These are phyloP conservation scores for Drosophila biarmipes DNA, from an alignment of 1,140 invertebrate species.

Conservation along the genomic window DNA sequence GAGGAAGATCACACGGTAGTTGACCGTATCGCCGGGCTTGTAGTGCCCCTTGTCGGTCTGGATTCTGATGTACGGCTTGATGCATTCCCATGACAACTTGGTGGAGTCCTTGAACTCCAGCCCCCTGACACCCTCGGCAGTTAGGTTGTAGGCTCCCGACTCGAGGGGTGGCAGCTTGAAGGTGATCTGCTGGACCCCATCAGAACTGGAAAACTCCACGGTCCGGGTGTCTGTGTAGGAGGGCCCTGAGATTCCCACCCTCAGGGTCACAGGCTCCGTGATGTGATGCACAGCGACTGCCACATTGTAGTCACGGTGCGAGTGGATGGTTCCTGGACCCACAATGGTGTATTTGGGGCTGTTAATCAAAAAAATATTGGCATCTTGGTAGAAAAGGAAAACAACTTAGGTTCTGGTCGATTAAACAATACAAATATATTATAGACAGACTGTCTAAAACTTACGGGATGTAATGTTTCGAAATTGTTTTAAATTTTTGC, in stretches of 20 bases:
- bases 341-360: constrained; percentile 92
- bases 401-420: too few species aligned
- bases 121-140: constrained; percentile 90
- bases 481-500: too few species aligned
- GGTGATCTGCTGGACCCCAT: constrained; percentile 88
- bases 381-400: too few species aligned
- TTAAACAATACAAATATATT: too few species aligned
- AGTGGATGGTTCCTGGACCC: constrained; percentile 91
- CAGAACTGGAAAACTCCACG: constrained; percentile 88
- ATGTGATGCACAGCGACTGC: constrained; percentile 89
- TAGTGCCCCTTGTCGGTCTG: constrained; percentile 98
- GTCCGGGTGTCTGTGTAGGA: constrained; percentile 89
- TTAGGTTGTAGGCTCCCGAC: constrained; percentile 91
- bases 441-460: too few species aligned
- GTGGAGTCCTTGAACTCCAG: constrained; percentile 97
- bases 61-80: constrained; percentile 89
- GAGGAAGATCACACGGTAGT: constrained; percentile 93
- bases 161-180: constrained; percentile 92
- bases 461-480: too few species aligned
- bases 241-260: constrained; percentile 90
- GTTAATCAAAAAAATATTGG: too few species aligned
- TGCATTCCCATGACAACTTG: constrained; percentile 93
- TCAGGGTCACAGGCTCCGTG: constrained; percentile 87
- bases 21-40: constrained; percentile 93
- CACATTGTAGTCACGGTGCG: constrained; percentile 93